Evolutionary conservation across 2,797 vertebrate species (phyloP).

Genomic region (Enteromius treurensis): DNA sequence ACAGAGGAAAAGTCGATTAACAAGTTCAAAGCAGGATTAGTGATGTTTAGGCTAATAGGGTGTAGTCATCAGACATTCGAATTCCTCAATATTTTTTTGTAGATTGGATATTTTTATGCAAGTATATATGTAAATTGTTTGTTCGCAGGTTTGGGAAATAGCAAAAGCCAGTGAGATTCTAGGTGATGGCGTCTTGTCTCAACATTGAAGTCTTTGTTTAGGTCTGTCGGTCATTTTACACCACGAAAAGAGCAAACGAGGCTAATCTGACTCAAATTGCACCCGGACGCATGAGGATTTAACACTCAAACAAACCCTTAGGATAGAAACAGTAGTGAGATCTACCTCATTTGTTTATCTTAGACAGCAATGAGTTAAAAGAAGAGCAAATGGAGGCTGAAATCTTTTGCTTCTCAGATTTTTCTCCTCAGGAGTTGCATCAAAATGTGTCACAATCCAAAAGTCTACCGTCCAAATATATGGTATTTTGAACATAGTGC

Average conservation of each 20-base stretch:
- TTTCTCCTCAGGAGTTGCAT: not conserved
- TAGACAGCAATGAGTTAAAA: not conserved
- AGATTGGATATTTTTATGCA: not conserved
- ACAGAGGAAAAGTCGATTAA: constrained; percentile 20
- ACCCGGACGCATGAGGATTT: not conserved
- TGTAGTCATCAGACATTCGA: constrained; percentile 11
- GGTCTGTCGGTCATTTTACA: constrained; percentile 21
- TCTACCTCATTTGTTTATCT: not conserved
- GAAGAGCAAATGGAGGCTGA: not conserved
- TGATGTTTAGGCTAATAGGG: constrained; percentile 18
- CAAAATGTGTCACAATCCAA: not conserved
- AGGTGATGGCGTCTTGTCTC: constrained; percentile 20
- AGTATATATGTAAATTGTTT: not conserved
- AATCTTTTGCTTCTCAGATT: not conserved
- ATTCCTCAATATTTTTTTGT: not conserved
- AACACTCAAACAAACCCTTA: not conserved
- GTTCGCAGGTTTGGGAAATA: constrained; percentile 22
- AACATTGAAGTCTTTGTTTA: constrained; percentile 53
- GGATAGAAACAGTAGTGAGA: not conserved
- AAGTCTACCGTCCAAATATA: not conserved
- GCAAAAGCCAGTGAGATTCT: constrained; percentile 17
- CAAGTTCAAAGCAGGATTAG: constrained; percentile 30
- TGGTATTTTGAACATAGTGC: not conserved
- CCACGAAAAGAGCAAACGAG: constrained; percentile 13
- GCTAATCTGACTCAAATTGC: constrained; percentile 30